These are phyloP conservation scores for Mylabris phalerata DNA, from an alignment of 1,140 invertebrate genomes.

Conservation along the genomic window DNA sequence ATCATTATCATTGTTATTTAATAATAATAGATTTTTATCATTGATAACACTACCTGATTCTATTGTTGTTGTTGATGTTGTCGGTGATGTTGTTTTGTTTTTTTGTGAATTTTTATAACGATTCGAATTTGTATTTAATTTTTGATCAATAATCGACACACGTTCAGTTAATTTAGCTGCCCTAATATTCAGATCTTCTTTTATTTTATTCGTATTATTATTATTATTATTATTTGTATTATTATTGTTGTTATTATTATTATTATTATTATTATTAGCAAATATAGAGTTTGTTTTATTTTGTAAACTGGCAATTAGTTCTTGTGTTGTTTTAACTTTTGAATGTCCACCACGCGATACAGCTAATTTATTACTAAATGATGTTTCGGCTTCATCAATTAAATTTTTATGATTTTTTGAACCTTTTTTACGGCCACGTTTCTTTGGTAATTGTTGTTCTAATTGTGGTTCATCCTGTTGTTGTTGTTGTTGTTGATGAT, in stretches of 20 bases:
- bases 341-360: constrained; percentile 53
- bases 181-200: constrained; percentile 37
- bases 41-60: constrained; percentile 36
- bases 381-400: constrained; percentile 47
- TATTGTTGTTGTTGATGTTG: constrained; percentile 26
- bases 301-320: constrained; percentile 70
- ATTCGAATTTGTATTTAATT: constrained; percentile 37
- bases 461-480: constrained; percentile 23
- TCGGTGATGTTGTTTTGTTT: constrained; percentile 13
- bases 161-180: constrained; percentile 40
- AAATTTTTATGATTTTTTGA: constrained; percentile 54
- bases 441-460: constrained; percentile 45
- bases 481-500: neutral
- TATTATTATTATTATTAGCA: constrained; percentile 3
- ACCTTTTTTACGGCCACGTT: constrained; percentile 62
- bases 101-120: constrained; percentile 36
- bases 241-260: neutral
- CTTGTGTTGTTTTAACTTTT: constrained; percentile 79
- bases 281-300: constrained; percentile 43
- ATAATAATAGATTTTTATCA: constrained; percentile 22
- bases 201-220: constrained; percentile 15
- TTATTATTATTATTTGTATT: constrained; percentile 1
- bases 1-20: constrained; percentile 18
- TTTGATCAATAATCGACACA: constrained; percentile 40
- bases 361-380: constrained; percentile 56